Conservation (phyloP, 2,888 invertebrate genomes). For the Trichogramma dendrolimi region DNA sequence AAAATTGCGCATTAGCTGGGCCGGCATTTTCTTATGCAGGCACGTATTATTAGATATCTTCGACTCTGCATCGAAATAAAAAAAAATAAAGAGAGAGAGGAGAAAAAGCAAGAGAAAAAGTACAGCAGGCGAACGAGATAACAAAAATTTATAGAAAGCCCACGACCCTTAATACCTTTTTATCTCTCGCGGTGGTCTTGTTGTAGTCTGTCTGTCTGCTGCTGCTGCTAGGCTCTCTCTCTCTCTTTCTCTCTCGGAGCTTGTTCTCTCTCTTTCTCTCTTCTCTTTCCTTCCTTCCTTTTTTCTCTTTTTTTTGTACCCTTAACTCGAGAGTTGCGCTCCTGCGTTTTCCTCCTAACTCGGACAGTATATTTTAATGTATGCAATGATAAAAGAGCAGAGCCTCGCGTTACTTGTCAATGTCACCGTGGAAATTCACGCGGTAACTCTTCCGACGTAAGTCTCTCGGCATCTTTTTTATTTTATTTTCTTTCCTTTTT, state of each 20-base stretch:
- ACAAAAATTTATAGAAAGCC: slow-evolving; percentile 26
- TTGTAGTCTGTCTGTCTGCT: slow-evolving; percentile 4
- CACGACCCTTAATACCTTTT: slow-evolving; percentile 21
- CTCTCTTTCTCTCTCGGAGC: background rate
- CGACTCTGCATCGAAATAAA: background rate
- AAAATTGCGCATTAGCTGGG: background rate
- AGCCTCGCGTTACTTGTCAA: slow-evolving; percentile 30
- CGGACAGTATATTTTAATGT: slow-evolving; percentile 26
- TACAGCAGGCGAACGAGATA: slow-evolving; percentile 10
- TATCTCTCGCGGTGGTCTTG: slow-evolving; percentile 17
- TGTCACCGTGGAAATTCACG: slow-evolving; percentile 28
- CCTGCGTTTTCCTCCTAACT: slow-evolving; percentile 1
- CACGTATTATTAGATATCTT: too few species aligned
- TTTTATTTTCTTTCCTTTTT: background rate
- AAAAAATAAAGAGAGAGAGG: background rate
- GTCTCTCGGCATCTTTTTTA: slow-evolving; percentile 8
- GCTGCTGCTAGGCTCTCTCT: background rate
- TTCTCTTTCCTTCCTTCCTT: background rate
- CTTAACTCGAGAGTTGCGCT: background rate
- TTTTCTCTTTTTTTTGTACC: slow-evolving; percentile 1
- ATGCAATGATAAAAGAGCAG: slow-evolving; percentile 29
- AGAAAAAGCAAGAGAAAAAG: background rate
- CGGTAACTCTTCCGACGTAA: slow-evolving; percentile 21
- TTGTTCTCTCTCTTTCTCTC: background rate
- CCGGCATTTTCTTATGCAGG: background rate